Percentiles rank a stretch among this genome's conserved stretches.
Evolutionary conservation across 2,113 vertebrate genomes (phyloP).

Genomic region (Guaruba guarouba): DNA sequence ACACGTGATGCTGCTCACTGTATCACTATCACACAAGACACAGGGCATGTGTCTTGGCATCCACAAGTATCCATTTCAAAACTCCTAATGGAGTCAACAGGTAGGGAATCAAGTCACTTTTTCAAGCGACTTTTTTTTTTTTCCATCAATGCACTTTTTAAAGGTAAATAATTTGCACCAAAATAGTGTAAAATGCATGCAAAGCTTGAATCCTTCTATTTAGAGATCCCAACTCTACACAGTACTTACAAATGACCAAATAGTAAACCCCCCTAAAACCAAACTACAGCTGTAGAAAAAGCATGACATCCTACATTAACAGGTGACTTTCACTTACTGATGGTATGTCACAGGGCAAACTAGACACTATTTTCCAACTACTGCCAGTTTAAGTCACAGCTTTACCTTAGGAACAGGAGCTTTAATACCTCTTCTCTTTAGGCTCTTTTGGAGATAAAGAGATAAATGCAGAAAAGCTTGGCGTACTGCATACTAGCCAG

Average conservation of each 20-base stretch:
- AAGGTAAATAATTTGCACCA: background rate
- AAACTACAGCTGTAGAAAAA: background rate
- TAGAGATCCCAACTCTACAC: background rate
- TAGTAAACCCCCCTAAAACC: background rate
- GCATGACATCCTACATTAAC: background rate
- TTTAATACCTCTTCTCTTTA: background rate
- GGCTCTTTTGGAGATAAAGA: background rate
- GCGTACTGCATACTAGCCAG: background rate
- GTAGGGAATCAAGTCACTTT: background rate
- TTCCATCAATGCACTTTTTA: background rate
- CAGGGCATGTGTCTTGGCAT: background rate
- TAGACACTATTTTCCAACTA: background rate
- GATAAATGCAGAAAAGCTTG: background rate
- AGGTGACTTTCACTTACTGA: background rate
- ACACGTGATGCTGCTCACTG: background rate
- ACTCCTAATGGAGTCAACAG: background rate
- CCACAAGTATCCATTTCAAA: background rate
- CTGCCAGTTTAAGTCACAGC: background rate
- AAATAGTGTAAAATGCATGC: background rate
- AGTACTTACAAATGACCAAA: background rate
- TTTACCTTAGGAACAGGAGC: background rate
- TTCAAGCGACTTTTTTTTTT: no score
- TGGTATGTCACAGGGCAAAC: background rate
- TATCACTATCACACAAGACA: background rate
- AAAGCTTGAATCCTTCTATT: background rate